A percentile compares a stretch with the other conserved stretches of the same genome.
phyloP scores from a whole-genome alignment of 2,113 vertebrate species.

The Varanus salvator region DNA sequence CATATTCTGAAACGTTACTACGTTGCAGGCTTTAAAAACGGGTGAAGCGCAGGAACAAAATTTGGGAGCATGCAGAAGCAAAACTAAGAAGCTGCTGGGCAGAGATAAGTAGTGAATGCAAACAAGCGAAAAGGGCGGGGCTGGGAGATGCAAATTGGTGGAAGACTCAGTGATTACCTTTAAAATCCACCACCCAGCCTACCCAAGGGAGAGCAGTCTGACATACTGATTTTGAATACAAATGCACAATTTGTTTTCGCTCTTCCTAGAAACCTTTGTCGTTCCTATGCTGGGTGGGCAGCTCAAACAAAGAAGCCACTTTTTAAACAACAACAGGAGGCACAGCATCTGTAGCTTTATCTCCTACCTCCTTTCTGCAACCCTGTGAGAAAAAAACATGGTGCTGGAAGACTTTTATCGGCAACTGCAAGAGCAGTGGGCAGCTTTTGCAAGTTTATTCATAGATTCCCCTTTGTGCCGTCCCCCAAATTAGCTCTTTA shows the following conservation, averaged over 20 bases:
- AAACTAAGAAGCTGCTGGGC: too few relatives aligned
- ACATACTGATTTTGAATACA: not conserved
- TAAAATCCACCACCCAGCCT: not conserved
- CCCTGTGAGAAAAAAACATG: not conserved
- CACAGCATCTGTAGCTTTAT: not conserved
- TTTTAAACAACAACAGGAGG: not conserved
- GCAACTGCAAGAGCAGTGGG: slow-evolving; percentile 30
- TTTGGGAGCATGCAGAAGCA: not conserved
- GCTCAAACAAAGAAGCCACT: not conserved
- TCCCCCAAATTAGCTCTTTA: slow-evolving; percentile 43
- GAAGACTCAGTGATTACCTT: not conserved
- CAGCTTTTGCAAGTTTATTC: not conserved
- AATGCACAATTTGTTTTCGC: not conserved
- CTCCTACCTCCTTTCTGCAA: not conserved
- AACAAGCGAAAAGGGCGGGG: not conserved
- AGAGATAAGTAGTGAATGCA: too few relatives aligned
- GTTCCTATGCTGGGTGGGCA: not conserved
- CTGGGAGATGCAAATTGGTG: not conserved
- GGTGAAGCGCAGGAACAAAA: not conserved
- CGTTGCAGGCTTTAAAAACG: not conserved
- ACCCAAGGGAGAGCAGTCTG: not conserved
- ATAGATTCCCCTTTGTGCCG: slow-evolving; percentile 37
- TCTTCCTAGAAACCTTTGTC: not conserved
- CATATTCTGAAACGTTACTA: not conserved
- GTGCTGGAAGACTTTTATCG: slow-evolving; percentile 48